These are phyloP conservation scores for Micromussa lordhowensis DNA, from an alignment of 92 coral and sea anemone species.

Conservation along the genomic window DNA sequence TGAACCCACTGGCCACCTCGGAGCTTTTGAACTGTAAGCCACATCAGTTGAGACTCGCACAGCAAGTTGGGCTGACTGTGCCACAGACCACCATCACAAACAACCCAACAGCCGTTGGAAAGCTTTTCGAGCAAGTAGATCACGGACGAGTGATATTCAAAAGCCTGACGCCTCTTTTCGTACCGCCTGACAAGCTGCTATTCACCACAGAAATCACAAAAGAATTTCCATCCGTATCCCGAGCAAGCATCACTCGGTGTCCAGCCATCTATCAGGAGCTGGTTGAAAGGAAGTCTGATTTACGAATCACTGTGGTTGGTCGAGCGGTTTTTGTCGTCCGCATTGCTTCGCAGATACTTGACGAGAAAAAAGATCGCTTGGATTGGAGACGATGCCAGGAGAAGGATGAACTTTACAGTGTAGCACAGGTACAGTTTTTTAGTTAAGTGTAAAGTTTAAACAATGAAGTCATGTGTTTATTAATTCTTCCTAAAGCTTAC, in stretches of 20 bases:
- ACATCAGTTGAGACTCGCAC: constrained; percentile 53
- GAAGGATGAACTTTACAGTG: constrained; percentile 33
- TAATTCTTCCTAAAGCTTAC: too few species aligned
- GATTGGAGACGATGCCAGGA: constrained; percentile 46
- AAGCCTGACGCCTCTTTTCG: constrained; percentile 47
- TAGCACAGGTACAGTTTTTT: constrained; percentile 21
- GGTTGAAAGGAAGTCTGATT: constrained; percentile 45
- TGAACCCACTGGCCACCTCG: constrained; percentile 45
- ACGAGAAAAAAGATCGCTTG: constrained; percentile 30
- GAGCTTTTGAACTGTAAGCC: constrained; percentile 55
- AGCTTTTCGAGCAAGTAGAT: constrained; percentile 40
- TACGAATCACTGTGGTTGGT: constrained; percentile 60
- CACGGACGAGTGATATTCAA: constrained; percentile 59
- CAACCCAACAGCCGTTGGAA: constrained; percentile 52
- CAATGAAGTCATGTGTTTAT: too few species aligned
- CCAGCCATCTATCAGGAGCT: constrained; percentile 69
- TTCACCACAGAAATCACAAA: constrained; percentile 51
- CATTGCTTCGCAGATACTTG: constrained; percentile 35
- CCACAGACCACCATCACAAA: constrained; percentile 65
- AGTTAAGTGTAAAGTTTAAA: background rate
- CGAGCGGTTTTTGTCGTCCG: constrained; percentile 37
- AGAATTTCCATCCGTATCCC: constrained; percentile 27
- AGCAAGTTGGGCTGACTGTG: constrained; percentile 61
- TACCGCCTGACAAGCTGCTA: constrained; percentile 56
- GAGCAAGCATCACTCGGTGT: constrained; percentile 32